Evolutionary conservation across 2,797 vertebrate genomes (phyloP).

Genomic region (Spinus olivaceus): DNA sequence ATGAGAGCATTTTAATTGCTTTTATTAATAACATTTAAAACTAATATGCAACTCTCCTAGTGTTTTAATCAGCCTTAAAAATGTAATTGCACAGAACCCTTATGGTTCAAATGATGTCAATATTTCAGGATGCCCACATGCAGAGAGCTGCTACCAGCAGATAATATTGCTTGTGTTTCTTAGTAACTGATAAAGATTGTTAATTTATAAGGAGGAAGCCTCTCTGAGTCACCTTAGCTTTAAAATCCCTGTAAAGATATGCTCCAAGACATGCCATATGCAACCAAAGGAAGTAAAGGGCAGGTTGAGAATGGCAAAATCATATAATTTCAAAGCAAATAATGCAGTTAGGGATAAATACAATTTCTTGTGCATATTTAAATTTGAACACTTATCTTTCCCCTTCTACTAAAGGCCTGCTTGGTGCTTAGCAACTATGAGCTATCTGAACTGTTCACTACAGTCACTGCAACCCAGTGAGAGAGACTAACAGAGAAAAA

Average conservation of each 20-base stretch:
- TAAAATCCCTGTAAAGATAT: background rate
- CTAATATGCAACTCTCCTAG: background rate
- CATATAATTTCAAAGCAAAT: slow-evolving; percentile 18
- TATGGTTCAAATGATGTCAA: background rate
- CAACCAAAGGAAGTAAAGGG: background rate
- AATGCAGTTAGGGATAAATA: slow-evolving; percentile 40
- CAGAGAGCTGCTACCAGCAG: background rate
- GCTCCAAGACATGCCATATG: background rate
- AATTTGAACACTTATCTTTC: slow-evolving; percentile 35
- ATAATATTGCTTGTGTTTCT: slow-evolving; percentile 16
- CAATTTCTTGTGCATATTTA: slow-evolving; percentile 44
- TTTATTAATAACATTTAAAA: background rate
- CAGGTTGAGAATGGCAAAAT: slow-evolving; percentile 13
- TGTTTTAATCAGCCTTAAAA: background rate
- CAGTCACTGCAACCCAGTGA: background rate
- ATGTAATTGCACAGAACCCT: background rate
- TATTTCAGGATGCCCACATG: background rate
- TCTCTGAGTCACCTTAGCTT: background rate
- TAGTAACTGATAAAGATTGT: slow-evolving; percentile 27
- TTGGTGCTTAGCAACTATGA: slow-evolving; percentile 73
- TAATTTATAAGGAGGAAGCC: slow-evolving; percentile 16
- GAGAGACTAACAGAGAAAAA: background rate
- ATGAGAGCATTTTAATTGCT: background rate
- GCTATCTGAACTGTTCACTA: slow-evolving; percentile 7
- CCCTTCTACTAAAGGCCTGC: slow-evolving; percentile 15